Percentiles rank a stretch among this genome's conserved stretches.
Evolutionary conservation across 2,113 vertebrate genomes (phyloP).

Genomic region (Poecile atricapillus): DNA sequence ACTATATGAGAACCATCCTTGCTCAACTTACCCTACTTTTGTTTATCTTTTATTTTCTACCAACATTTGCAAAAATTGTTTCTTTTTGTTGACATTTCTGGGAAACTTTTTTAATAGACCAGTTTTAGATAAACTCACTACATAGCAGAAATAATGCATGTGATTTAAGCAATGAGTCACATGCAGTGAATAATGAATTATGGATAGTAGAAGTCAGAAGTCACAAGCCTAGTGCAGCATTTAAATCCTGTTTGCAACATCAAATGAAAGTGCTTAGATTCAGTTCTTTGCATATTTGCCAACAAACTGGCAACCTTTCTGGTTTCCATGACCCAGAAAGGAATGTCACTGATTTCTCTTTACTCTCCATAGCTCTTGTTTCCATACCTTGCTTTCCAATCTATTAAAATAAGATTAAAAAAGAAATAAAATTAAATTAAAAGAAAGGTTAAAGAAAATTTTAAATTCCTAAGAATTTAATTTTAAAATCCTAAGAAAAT

Average conservation of each 20-base stretch:
- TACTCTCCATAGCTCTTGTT: background rate
- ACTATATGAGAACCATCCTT: background rate
- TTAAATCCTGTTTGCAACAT: slow-evolving; percentile 27
- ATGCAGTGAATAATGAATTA: slow-evolving; percentile 22
- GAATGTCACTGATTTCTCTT: background rate
- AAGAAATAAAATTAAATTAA: background rate
- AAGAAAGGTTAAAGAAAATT: too few relatives aligned
- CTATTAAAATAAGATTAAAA: background rate
- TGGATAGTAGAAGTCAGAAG: background rate
- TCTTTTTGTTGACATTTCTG: background rate
- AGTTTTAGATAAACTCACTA: background rate
- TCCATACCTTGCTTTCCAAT: background rate
- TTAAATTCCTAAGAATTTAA: too few relatives aligned
- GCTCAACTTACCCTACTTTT: background rate
- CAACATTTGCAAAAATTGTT: background rate
- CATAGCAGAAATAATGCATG: background rate
- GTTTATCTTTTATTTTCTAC: background rate
- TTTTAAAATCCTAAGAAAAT: too few relatives aligned
- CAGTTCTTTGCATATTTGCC: slow-evolving; percentile 1
- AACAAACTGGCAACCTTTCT: background rate
- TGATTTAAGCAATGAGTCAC: background rate
- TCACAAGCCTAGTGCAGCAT: background rate
- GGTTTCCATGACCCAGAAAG: background rate
- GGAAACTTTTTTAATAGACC: background rate
- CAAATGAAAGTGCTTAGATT: background rate